These are phyloP conservation scores for Horisme vitalbata DNA, from an alignment of 2,888 invertebrate genomes.

Conservation along the genomic window DNA sequence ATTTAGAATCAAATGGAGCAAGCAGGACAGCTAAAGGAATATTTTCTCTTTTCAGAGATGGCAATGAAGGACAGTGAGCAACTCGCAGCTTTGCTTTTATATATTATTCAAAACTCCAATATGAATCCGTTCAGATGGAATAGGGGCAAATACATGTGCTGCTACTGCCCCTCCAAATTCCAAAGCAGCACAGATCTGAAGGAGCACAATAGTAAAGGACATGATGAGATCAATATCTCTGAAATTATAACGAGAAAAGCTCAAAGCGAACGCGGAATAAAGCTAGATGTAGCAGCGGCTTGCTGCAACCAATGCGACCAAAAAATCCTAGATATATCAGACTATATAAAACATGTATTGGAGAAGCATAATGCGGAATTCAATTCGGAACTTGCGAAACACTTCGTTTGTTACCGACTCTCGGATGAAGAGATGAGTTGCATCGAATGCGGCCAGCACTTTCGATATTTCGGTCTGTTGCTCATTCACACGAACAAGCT, in stretches of 20 bases:
- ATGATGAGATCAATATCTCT: conserved; percentile 32
- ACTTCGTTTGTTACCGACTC: conserved; percentile 35
- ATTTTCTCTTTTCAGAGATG: conserved; percentile 27
- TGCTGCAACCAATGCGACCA: conserved; percentile 12
- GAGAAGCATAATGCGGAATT: conserved; percentile 1
- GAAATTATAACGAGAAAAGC: conserved; percentile 5
- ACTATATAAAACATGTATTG: conserved; percentile 15
- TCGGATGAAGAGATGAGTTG: conserved; percentile 51
- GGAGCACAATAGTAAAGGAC: conserved; percentile 42
- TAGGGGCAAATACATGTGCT: conserved; percentile 46
- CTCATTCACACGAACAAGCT: conserved; percentile 41
- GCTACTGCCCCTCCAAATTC: conserved; percentile 43
- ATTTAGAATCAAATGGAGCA: neutral
- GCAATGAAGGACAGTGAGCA: conserved; percentile 28
- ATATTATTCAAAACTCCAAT: conserved; percentile 44
- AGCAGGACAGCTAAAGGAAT: conserved; percentile 21
- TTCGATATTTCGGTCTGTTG: conserved; percentile 52
- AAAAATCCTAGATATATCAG: conserved; percentile 9
- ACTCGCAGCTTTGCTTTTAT: conserved; percentile 34
- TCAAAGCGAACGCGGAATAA: conserved; percentile 8
- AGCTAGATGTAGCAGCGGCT: conserved; percentile 10
- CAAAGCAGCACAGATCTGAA: conserved; percentile 37
- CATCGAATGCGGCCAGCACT: conserved; percentile 49
- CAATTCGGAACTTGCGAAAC: neutral
- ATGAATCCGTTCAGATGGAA: conserved; percentile 49